phyloP scores from a whole-genome alignment of 2,113 vertebrate species.

The Menura novaehollandiae region DNA sequence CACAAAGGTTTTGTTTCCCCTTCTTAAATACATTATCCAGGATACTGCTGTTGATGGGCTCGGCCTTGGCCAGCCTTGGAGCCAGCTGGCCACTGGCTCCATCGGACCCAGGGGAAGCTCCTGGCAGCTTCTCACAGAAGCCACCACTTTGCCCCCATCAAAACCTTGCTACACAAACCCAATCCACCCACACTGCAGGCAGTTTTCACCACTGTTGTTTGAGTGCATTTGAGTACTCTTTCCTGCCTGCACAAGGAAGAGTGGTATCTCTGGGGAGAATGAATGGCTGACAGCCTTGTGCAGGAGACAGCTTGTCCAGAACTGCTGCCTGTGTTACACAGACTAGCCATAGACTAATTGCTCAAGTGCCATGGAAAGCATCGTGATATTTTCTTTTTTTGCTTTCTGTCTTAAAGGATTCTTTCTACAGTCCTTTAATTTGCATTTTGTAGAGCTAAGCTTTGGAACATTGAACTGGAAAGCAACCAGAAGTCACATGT shows the following conservation, averaged over 20 bases:
- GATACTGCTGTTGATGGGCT: background rate
- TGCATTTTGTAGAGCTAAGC: background rate
- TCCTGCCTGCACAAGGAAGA: background rate
- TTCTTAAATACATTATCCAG: background rate
- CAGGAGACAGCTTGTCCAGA: background rate
- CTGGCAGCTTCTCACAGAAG: background rate
- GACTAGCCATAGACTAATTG: background rate
- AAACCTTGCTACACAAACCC: background rate
- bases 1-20: background rate
- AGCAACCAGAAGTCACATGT: background rate
- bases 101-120: rapidly evolving
- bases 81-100: rapidly evolving
- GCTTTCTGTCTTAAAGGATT: background rate
- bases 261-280: background rate
- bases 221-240: background rate
- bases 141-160: background rate
- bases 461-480: background rate
- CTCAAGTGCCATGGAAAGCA: background rate
- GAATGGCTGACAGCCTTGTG: background rate
- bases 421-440: background rate
- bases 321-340: background rate
- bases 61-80: background rate
- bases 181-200: background rate
- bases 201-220: background rate
- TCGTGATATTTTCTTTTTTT: background rate